Evolutionary conservation across 2,888 invertebrate species (phyloP).

Genomic region (Cyclophora punctaria): DNA sequence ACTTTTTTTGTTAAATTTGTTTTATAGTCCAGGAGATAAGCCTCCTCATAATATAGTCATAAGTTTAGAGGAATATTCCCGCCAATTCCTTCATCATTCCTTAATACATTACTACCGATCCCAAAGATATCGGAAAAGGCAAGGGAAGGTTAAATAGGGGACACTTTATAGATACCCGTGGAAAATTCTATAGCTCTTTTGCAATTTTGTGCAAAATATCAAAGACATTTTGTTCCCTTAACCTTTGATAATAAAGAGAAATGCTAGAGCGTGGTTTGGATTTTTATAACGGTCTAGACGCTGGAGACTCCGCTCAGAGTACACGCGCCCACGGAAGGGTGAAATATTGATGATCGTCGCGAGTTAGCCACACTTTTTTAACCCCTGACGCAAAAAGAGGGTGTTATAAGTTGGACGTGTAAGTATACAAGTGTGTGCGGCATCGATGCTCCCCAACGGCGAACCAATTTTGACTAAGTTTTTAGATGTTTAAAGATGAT

Average conservation of each 20-base stretch:
- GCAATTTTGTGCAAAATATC: slow-evolving; percentile 16
- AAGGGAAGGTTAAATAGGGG: slow-evolving; percentile 14
- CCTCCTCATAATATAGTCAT: no score
- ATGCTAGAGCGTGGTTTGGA: slow-evolving; percentile 10
- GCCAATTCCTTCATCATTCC: slow-evolving; percentile 1
- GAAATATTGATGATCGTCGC: slow-evolving; percentile 8
- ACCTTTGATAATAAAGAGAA: slow-evolving; percentile 17
- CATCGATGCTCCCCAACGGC: no score
- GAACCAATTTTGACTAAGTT: no score
- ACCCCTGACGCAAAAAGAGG: no score
- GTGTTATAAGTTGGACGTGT: no score
- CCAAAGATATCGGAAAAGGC: slow-evolving; percentile 11
- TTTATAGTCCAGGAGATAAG: no score
- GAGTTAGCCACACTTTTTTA: not conserved
- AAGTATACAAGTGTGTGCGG: no score
- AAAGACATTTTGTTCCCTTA: slow-evolving; percentile 17
- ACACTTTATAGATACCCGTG: slow-evolving; percentile 12
- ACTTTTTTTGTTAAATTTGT: no score
- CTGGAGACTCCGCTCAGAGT: slow-evolving; percentile 2
- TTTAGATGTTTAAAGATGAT: no score
- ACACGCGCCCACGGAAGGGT: slow-evolving; percentile 3
- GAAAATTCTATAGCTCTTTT: slow-evolving; percentile 15
- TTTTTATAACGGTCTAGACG: slow-evolving; percentile 14
- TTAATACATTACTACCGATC: slow-evolving; percentile 6
- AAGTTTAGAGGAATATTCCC: not conserved